Percentiles rank a stretch among this genome's conserved stretches.
Evolutionary conservation across 2,888 invertebrate species (phyloP).

Genomic region (Caenorhabditis japonica): DNA sequence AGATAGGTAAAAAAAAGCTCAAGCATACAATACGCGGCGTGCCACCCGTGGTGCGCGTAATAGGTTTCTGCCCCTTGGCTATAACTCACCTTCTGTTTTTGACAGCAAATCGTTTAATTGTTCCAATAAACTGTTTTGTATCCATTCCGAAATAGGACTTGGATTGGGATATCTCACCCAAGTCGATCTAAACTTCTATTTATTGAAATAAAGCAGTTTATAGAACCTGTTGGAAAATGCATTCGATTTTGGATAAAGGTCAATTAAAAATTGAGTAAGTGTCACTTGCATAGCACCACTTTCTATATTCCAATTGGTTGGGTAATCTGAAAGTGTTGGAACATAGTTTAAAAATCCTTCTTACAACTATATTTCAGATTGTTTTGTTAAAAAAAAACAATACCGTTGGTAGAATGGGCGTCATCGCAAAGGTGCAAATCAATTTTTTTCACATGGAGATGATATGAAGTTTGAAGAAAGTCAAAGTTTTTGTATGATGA

Average conservation of each 20-base stretch:
- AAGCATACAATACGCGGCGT: too few species aligned
- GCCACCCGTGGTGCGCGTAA: too few species aligned
- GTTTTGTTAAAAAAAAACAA: too few species aligned
- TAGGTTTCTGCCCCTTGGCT: too few species aligned
- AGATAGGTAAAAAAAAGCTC: too few species aligned
- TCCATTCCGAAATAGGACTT: slow-evolving; percentile 66
- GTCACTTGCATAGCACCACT: slow-evolving; percentile 95
- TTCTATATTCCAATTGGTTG: slow-evolving; percentile 79
- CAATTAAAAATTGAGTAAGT: slow-evolving; percentile 78
- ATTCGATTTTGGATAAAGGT: slow-evolving; percentile 95
- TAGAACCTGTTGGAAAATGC: too few species aligned
- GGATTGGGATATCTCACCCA: slow-evolving; percentile 71
- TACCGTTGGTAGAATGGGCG: slow-evolving; percentile 65
- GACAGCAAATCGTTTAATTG: slow-evolving; percentile 33
- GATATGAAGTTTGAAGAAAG: slow-evolving; percentile 97
- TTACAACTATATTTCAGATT: too few species aligned
- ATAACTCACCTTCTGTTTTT: too few species aligned
- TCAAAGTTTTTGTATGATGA: slow-evolving; percentile 84
- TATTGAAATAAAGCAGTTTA: too few species aligned
- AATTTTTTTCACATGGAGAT: slow-evolving; percentile 88
- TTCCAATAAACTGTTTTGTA: slow-evolving; percentile 37
- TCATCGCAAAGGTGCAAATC: slow-evolving; percentile 97
- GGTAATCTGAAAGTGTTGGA: slow-evolving; percentile 70
- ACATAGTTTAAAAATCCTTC: too few species aligned
- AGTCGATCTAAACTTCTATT: slow-evolving; percentile 49